These are phyloP conservation scores for Marmota monax DNA, from an alignment of 2,113 vertebrate genomes.

Conservation along the genomic window DNA sequence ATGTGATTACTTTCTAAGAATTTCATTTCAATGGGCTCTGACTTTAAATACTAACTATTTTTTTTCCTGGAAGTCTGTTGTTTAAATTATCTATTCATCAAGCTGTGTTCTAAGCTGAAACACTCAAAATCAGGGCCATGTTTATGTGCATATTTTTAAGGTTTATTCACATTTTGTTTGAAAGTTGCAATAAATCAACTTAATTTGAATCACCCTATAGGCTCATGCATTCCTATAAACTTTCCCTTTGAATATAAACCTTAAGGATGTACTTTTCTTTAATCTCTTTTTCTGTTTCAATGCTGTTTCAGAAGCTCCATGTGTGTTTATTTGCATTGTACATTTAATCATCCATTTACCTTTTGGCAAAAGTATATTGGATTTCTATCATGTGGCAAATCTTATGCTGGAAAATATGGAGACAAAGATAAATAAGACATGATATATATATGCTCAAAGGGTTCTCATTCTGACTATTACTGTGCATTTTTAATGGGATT, in stretches of 20 bases:
- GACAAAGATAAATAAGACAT: conserved; percentile 23
- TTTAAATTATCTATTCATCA: conserved; percentile 86
- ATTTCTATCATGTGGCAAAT: neutral
- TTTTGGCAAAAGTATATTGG: neutral
- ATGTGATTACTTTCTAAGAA: conserved; percentile 84
- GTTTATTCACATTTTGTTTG: conserved; percentile 74
- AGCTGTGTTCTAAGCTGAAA: conserved; percentile 81
- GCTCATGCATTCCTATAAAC: conserved; percentile 36
- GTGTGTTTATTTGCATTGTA: conserved; percentile 29
- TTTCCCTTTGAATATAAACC: conserved; percentile 51
- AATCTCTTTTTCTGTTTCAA: conserved; percentile 32
- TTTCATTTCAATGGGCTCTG: conserved; percentile 74
- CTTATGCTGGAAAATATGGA: neutral
- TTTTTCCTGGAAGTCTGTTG: conserved; percentile 84
- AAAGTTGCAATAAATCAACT: conserved; percentile 78
- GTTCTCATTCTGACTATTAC: neutral
- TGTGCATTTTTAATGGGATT: neutral
- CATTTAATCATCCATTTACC: conserved; percentile 45
- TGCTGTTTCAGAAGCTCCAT: conserved; percentile 42
- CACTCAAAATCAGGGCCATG: conserved; percentile 77
- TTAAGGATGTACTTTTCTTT: conserved; percentile 56
- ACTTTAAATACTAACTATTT: conserved; percentile 87
- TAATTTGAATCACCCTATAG: conserved; percentile 71
- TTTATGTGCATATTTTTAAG: conserved; percentile 76
- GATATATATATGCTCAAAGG: neutral